These are phyloP conservation scores for Noturus placidus DNA, from an alignment of 2,113 vertebrate genomes.

Conservation along the genomic window DNA sequence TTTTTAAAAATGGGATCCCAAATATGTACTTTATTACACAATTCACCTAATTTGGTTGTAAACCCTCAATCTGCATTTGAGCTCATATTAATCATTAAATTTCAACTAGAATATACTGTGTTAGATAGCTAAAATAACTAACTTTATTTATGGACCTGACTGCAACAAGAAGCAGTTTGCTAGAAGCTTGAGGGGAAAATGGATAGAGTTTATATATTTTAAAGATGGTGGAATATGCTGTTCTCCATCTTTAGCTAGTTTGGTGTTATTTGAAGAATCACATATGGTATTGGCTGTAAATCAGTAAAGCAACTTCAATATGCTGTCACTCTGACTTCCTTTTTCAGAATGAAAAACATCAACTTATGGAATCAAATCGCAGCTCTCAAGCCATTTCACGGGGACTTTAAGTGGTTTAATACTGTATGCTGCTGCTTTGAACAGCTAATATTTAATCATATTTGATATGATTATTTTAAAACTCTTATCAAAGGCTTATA, in stretches of 20 bases:
- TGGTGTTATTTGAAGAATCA: background rate
- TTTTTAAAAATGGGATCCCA: background rate
- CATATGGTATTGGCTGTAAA: background rate
- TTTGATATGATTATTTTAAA: background rate
- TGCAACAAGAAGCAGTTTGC: background rate
- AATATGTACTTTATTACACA: background rate
- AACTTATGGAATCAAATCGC: background rate
- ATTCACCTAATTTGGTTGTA: background rate
- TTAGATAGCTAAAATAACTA: background rate
- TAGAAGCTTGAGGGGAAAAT: background rate
- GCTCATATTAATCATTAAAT: background rate
- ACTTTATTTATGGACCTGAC: background rate
- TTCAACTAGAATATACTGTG: background rate
- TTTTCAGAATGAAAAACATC: background rate
- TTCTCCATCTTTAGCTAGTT: background rate
- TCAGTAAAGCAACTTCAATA: background rate
- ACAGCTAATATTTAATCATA: background rate
- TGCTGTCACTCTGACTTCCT: background rate
- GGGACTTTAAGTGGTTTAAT: background rate
- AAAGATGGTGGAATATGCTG: background rate
- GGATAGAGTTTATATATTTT: background rate
- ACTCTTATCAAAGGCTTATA: background rate
- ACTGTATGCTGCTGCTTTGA: background rate
- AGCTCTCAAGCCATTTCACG: background rate
- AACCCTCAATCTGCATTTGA: background rate